phyloP scores from a whole-genome alignment of 2,113 vertebrate species.

The Bombycilla garrulus region DNA sequence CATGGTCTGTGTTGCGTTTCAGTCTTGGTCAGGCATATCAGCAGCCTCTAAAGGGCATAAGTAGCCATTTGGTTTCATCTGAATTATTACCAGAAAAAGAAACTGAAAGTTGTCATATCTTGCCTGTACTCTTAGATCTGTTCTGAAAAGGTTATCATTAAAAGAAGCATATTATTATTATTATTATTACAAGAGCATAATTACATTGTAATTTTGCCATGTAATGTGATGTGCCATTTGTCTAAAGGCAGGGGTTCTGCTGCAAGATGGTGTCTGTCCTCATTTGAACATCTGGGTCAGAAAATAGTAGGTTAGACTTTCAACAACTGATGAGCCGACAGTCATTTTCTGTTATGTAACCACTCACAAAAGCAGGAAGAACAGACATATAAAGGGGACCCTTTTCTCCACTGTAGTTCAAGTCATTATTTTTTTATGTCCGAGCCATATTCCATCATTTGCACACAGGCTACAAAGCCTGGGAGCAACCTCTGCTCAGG shows the following conservation, averaged over 20 bases:
- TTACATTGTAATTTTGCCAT: background rate
- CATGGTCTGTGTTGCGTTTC: background rate
- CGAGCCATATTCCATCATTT: background rate
- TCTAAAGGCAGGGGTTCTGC: background rate
- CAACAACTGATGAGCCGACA: background rate
- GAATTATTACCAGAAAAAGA: constrained; percentile 8
- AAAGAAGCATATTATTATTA: background rate
- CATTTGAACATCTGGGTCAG: constrained; percentile 27
- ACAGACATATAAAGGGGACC: background rate
- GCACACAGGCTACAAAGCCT: background rate
- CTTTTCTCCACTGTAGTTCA: background rate
- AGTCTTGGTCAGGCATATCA: background rate
- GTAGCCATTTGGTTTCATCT: background rate
- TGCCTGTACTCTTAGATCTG: background rate
- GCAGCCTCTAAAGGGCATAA: background rate
- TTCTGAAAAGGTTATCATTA: constrained; percentile 22
- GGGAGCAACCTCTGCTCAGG: background rate
- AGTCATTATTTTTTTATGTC: background rate
- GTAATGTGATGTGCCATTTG: background rate
- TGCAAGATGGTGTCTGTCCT: background rate
- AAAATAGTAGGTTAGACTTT: constrained; percentile 45
- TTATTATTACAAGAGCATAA: background rate
- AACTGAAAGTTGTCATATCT: constrained; percentile 23
- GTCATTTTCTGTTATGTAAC: constrained; percentile 46
- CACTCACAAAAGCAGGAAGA: background rate